These are phyloP conservation scores for Mesorhabditis belari DNA, from an alignment of 2,888 invertebrate genomes.

Conservation along the genomic window DNA sequence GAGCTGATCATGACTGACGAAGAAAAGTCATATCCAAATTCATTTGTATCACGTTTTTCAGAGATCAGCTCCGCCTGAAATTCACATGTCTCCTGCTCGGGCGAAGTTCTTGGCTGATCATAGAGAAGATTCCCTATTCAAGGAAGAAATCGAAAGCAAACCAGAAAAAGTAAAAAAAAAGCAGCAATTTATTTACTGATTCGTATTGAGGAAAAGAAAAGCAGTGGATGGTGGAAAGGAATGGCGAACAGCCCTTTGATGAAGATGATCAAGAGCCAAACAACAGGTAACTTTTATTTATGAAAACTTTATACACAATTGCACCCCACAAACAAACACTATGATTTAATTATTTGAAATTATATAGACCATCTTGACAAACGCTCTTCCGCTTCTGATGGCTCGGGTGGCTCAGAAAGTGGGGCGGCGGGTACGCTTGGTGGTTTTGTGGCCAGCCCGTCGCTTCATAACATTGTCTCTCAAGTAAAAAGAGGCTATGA, in stretches of 20 bases:
- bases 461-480: constrained; percentile 39
- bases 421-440: background rate
- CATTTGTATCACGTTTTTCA: background rate
- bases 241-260: constrained; percentile 44
- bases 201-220: constrained; percentile 3
- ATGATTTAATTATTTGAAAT: background rate
- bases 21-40: too few relatives aligned
- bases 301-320: background rate
- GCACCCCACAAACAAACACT: background rate
- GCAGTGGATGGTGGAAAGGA: constrained; percentile 38
- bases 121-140: constrained; percentile 3
- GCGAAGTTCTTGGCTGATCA: constrained; percentile 46
- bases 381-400: background rate
- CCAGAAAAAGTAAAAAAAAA: background rate
- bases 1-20: background rate
- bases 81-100: constrained; percentile 41
- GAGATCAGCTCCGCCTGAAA: constrained; percentile 2
- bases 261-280: constrained; percentile 38
- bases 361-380: background rate
- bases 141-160: background rate
- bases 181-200: background rate
- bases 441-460: constrained; percentile 20
- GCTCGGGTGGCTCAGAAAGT: background rate
- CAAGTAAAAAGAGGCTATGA: constrained; percentile 44
- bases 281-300: constrained; percentile 19